These are phyloP conservation scores for Hartigia nigra DNA, from an alignment of 2,888 invertebrate species.

Conservation along the genomic window DNA sequence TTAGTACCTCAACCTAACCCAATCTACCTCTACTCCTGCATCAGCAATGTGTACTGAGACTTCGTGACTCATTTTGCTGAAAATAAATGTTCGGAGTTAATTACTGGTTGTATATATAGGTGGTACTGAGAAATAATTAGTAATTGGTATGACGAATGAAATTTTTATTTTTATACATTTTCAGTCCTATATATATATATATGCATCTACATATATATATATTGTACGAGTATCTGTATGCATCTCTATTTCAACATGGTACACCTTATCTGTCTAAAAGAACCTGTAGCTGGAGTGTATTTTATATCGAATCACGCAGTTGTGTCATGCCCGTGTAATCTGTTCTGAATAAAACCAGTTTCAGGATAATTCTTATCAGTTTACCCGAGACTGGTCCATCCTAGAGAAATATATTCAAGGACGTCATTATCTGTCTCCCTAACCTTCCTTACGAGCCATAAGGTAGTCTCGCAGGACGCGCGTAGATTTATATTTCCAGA, in stretches of 20 bases:
- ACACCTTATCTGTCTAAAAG: not conserved
- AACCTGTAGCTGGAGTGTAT: not conserved
- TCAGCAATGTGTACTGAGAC: conserved; percentile 21
- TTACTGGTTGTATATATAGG: not conserved
- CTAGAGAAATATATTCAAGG: not conserved
- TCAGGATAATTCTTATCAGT: not conserved
- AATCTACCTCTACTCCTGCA: not conserved
- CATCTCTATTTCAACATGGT: not conserved
- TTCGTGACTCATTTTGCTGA: conserved; percentile 61
- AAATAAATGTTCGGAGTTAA: conserved; percentile 30
- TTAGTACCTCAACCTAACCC: conserved; percentile 28
- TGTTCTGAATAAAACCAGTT: not conserved
- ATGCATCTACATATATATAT: too few species aligned
- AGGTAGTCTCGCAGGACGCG: not conserved
- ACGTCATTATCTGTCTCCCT: not conserved
- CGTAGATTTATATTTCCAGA: not conserved
- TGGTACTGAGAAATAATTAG: not conserved
- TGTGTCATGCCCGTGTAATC: not conserved
- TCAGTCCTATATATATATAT: not conserved
- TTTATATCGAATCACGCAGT: not conserved
- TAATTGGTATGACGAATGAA: not conserved
- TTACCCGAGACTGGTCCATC: not conserved
- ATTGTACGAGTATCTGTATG: too few species aligned
- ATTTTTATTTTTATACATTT: not conserved
- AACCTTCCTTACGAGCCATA: too few species aligned